Conservation (phyloP, 2,113 vertebrate genomes). For the Mixornis gularis region DNA sequence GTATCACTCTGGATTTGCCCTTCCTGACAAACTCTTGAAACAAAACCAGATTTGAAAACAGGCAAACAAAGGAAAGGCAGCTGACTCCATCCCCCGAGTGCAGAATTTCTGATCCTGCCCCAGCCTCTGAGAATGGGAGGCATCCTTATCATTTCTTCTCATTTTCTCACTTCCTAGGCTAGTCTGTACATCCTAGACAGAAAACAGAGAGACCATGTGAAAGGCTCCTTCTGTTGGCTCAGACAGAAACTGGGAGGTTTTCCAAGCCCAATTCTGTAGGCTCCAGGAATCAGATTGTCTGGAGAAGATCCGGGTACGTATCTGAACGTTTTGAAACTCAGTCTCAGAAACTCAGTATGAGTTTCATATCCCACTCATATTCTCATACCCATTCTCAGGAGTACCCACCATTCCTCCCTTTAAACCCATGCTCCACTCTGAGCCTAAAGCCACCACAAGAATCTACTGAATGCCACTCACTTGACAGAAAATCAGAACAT, state of each 20-base stretch:
- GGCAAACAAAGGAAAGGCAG: not conserved
- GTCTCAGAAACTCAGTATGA: not conserved
- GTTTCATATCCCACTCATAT: not conserved
- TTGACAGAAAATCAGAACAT: not conserved
- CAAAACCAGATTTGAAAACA: not conserved
- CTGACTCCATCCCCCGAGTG: not conserved
- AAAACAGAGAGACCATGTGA: slow-evolving; percentile 38
- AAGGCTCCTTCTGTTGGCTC: slow-evolving; percentile 52
- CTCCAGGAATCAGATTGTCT: slow-evolving; percentile 58
- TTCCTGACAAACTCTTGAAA: not conserved
- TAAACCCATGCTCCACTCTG: not conserved
- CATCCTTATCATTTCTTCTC: slow-evolving; percentile 21
- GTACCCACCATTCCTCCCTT: not conserved
- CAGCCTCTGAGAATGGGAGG: not conserved
- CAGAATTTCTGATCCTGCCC: not conserved
- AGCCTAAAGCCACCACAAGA: not conserved
- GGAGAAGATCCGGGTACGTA: slow-evolving; percentile 35
- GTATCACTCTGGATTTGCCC: not conserved
- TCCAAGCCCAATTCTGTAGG: slow-evolving; percentile 54
- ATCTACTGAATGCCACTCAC: not conserved
- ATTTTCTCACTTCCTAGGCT: slow-evolving; percentile 36
- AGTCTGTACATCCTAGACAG: not conserved
- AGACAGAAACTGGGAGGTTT: slow-evolving; percentile 58
- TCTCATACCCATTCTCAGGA: not conserved
- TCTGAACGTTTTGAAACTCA: not conserved